Conservation (phyloP, 2,797 vertebrate genomes). For the Cossypha caffra region DNA sequence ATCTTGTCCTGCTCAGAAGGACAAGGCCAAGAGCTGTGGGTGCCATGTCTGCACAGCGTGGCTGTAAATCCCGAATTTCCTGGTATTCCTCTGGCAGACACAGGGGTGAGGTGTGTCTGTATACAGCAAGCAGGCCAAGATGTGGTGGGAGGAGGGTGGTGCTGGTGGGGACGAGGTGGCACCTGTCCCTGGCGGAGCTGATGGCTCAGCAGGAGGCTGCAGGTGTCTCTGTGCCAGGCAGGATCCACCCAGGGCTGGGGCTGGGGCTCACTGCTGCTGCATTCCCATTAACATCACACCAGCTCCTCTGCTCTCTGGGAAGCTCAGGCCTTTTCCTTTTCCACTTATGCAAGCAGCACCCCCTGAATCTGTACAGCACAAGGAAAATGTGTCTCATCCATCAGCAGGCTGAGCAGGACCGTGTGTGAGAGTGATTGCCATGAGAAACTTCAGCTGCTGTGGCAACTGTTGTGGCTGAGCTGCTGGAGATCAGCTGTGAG, state of each 20-base stretch:
- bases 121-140: neutral
- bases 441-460: neutral
- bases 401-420: neutral
- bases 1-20: neutral
- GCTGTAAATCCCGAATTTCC: neutral
- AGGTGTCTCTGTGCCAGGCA: fast-evolving
- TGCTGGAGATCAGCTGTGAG: neutral
- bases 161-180: neutral
- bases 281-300: fast-evolving
- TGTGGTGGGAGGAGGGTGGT: neutral
- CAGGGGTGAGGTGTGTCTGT: neutral
- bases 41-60: fast-evolving
- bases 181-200: neutral
- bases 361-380: neutral
- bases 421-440: neutral
- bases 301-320: neutral
- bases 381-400: neutral
- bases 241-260: neutral
- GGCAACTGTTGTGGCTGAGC: neutral
- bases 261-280: neutral
- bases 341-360: neutral
- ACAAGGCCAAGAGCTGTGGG: neutral
- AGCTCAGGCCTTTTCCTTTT: neutral
- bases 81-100: fast-evolving
- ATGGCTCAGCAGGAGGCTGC: neutral